Percentiles rank a stretch among this genome's conserved stretches.
phyloP scores from a whole-genome alignment of 2,888 invertebrate species.

The Andricus quercusramuli region DNA sequence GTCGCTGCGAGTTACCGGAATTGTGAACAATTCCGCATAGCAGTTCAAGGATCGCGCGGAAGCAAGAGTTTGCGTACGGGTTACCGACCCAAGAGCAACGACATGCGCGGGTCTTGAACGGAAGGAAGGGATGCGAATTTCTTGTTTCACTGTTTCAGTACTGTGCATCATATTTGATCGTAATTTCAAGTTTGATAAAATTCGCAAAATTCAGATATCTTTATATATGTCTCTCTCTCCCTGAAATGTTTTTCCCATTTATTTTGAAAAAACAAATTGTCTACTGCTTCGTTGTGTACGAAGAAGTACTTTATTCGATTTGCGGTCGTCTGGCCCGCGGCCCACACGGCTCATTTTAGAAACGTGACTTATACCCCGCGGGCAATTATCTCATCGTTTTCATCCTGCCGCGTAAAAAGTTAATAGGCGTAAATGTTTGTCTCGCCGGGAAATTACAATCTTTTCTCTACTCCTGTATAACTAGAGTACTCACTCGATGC shows the following conservation, averaged over 20 bases:
- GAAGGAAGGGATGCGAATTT: background rate
- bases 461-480: constrained; percentile 38
- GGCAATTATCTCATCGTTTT: constrained; percentile 67
- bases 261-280: background rate
- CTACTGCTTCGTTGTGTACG: background rate
- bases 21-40: background rate
- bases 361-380: constrained; percentile 41
- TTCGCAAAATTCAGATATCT: no score
- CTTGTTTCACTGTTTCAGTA: background rate
- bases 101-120: background rate
- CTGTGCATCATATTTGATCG: no score
- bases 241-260: background rate
- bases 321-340: constrained; percentile 11
- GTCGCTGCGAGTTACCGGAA: background rate
- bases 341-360: constrained; percentile 21
- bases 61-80: constrained; percentile 10
- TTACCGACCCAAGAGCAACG: constrained; percentile 2
- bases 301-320: constrained; percentile 22
- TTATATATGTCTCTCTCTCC: no score
- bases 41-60: constrained; percentile 17
- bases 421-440: constrained; percentile 44
- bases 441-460: constrained; percentile 40
- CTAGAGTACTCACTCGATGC: constrained; percentile 21
- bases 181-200: no score
- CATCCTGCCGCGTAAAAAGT: constrained; percentile 58